phyloP scores from a whole-genome alignment of 2,113 vertebrate species.

The Atractosteus spatula region DNA sequence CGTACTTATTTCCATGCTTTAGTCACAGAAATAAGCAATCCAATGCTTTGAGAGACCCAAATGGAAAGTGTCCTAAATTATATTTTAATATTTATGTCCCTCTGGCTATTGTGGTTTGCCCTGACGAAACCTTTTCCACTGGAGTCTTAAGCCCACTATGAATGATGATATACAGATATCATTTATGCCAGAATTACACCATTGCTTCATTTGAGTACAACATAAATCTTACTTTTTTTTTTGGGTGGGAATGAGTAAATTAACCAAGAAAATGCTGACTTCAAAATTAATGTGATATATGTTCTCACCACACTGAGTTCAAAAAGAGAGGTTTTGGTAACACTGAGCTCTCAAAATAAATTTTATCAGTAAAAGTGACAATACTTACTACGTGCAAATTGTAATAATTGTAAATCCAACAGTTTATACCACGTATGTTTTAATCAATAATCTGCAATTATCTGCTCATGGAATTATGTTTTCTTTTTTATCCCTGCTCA shows the following conservation, averaged over 20 bases:
- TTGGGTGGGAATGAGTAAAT: neutral
- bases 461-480: too few relatives aligned
- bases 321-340: too few relatives aligned
- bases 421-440: too few relatives aligned
- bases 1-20: conserved; percentile 8
- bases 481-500: too few relatives aligned
- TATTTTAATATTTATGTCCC: conserved; percentile 35
- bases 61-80: conserved; percentile 26
- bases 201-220: conserved; percentile 41
- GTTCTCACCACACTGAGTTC: too few relatives aligned
- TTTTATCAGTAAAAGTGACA: too few relatives aligned
- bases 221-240: conserved; percentile 1
- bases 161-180: conserved; percentile 50
- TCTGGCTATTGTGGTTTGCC: conserved; percentile 19
- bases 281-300: too few relatives aligned
- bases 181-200: conserved; percentile 33
- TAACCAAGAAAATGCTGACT: too few relatives aligned
- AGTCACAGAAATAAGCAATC: conserved; percentile 2
- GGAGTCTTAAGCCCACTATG: conserved; percentile 23
- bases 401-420: too few relatives aligned
- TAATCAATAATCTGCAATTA: too few relatives aligned
- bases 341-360: too few relatives aligned
- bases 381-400: too few relatives aligned
- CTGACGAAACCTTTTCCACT: conserved; percentile 33
- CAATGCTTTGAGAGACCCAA: conserved; percentile 23